A percentile compares a stretch with the other conserved stretches of the same genome.
These are phyloP conservation scores for Neopipo cinnamomea DNA, from an alignment of 2,113 vertebrate genomes.

Conservation along the genomic window DNA sequence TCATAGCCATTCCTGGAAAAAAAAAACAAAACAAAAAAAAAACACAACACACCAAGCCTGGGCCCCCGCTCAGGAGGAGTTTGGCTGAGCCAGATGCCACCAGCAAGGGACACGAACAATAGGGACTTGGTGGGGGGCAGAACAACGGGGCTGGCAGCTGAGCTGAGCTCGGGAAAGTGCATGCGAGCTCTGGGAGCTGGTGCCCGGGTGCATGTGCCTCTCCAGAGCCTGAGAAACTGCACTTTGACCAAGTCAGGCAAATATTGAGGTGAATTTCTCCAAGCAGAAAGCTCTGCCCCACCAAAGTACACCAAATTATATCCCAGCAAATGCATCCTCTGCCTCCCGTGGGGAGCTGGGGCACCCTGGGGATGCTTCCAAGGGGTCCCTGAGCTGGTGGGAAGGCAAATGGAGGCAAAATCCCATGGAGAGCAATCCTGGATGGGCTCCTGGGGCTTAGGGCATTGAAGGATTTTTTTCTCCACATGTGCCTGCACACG, in stretches of 20 bases:
- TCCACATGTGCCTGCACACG: neutral
- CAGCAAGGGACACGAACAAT: constrained; percentile 42
- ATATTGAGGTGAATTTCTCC: neutral
- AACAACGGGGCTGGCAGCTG: constrained; percentile 42
- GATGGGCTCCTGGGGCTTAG: neutral
- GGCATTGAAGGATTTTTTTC: neutral
- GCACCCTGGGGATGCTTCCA: neutral
- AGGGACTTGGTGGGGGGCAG: constrained; percentile 41
- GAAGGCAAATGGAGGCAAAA: neutral
- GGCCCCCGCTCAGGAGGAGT: constrained; percentile 17
- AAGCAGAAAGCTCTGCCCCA: neutral
- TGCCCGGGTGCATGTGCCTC: neutral
- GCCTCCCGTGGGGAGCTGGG: rapidly evolving
- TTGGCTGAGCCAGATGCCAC: constrained; percentile 51
- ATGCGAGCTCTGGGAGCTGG: neutral
- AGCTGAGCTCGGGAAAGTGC: constrained; percentile 5
- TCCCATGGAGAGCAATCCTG: neutral
- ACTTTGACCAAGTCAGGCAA: neutral
- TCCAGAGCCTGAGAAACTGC: neutral
- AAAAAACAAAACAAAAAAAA: neutral
- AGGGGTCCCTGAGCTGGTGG: neutral
- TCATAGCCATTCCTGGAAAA: neutral
- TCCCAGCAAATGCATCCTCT: neutral
- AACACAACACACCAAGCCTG: neutral
- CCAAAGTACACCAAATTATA: neutral